Conservation (phyloP, 2,113 vertebrate species). For the Lampris megalopsis region DNA sequence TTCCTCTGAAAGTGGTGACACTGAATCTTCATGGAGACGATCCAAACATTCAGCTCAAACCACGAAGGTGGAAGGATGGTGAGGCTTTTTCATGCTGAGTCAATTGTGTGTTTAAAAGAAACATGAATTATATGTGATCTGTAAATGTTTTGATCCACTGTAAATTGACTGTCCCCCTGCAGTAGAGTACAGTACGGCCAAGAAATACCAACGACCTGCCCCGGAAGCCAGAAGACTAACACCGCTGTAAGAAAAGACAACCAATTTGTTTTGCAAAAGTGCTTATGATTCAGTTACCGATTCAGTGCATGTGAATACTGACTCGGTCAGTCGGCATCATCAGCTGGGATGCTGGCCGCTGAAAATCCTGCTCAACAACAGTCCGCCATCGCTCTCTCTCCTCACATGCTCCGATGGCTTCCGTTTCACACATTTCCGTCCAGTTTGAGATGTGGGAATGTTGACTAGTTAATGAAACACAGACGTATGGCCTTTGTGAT, state of each 20-base stretch:
- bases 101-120: not conserved
- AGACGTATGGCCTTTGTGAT: no score
- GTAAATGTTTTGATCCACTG: not conserved
- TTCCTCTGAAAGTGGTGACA: conserved; percentile 6
- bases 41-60: conserved; percentile 5
- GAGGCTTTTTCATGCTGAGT: conserved; percentile 4
- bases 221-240: not conserved
- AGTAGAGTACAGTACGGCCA: conserved; percentile 9
- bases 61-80: conserved; percentile 6
- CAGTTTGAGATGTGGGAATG: no score
- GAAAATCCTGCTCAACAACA: no score
- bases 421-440: no score
- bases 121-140: not conserved
- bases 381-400: no score
- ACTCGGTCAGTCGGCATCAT: no score
- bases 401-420: no score
- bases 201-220: not conserved
- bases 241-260: conserved; percentile 14
- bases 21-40: conserved; percentile 38
- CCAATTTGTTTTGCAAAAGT: not conserved
- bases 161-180: not conserved
- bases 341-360: no score
- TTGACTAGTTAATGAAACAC: no score
- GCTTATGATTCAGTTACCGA: no score
- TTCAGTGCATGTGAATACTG: no score